Conservation (phyloP, 2,797 vertebrate species). For the Hydrocynus forskahlii region DNA sequence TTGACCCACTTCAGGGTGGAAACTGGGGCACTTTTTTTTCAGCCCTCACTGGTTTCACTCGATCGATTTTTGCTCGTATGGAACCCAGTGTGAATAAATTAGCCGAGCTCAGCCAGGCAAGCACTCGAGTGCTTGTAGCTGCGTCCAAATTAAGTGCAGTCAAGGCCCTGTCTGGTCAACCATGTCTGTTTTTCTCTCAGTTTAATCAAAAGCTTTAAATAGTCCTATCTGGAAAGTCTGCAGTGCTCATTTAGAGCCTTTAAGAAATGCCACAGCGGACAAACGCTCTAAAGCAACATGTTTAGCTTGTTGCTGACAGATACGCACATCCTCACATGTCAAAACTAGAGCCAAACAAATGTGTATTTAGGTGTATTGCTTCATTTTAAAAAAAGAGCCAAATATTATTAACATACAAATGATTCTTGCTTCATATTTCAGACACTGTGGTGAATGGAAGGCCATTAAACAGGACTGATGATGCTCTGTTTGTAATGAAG, state of each 20-base stretch:
- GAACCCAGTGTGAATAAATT: constrained; percentile 59
- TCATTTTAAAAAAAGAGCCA: no score
- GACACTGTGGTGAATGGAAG: no score
- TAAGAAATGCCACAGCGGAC: background rate
- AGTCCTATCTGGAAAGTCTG: background rate
- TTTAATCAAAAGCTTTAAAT: constrained; percentile 58
- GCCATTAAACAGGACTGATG: no score
- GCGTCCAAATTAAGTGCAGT: constrained; percentile 48
- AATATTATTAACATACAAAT: no score
- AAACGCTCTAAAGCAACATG: background rate
- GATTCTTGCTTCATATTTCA: no score
- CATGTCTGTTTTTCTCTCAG: constrained; percentile 43
- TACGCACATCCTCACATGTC: background rate
- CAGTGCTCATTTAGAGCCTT: constrained; percentile 4
- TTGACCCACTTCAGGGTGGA: constrained; percentile 76
- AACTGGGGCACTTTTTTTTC: constrained; percentile 69
- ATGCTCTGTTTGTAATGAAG: no score
- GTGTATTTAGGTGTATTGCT: no score
- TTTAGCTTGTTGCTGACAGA: background rate
- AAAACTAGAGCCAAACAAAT: no score
- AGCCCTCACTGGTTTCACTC: constrained; percentile 64
- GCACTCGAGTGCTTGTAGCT: constrained; percentile 8
- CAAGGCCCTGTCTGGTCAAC: constrained; percentile 30
- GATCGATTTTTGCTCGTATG: constrained; percentile 68
- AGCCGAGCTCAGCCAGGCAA: constrained; percentile 49